Evolutionary conservation across 1,140 invertebrate species (phyloP).

Genomic region (Battus philenor): DNA sequence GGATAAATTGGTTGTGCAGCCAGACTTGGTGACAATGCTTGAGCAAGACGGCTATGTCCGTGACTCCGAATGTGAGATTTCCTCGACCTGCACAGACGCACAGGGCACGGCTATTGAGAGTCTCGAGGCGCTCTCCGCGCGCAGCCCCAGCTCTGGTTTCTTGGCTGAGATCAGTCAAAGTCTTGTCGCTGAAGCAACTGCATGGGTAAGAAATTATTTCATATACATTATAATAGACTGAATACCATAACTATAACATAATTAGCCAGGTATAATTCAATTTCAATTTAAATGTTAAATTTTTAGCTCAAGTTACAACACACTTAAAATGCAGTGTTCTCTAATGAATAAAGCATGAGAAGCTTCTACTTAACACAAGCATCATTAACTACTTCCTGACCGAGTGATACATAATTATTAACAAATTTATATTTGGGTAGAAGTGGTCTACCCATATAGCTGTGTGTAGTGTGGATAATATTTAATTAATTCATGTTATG

Average conservation of each 20-base stretch:
- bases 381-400: too few relatives aligned
- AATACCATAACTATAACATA: too few relatives aligned
- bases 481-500: too few relatives aligned
- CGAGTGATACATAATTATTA: too few relatives aligned
- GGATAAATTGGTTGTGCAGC: slow-evolving; percentile 32
- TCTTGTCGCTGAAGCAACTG: slow-evolving; percentile 50
- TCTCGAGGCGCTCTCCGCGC: slow-evolving; percentile 64
- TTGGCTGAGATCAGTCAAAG: slow-evolving; percentile 70
- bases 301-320: background rate
- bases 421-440: too few relatives aligned
- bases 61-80: slow-evolving; percentile 61
- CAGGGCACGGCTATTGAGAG: slow-evolving; percentile 67
- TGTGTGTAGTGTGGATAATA: too few relatives aligned
- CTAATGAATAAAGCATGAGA: background rate
- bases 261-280: too few relatives aligned
- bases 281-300: background rate
- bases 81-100: slow-evolving; percentile 52
- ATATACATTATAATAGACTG: slow-evolving; percentile 3
- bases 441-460: too few relatives aligned
- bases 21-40: slow-evolving; percentile 52
- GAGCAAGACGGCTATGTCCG: slow-evolving; percentile 62
- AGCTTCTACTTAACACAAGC: too few relatives aligned
- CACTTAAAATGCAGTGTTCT: background rate
- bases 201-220: slow-evolving; percentile 45
- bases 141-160: slow-evolving; percentile 63